Conservation (phyloP, 2,797 vertebrate genomes). For the Chromis chromis region DNA sequence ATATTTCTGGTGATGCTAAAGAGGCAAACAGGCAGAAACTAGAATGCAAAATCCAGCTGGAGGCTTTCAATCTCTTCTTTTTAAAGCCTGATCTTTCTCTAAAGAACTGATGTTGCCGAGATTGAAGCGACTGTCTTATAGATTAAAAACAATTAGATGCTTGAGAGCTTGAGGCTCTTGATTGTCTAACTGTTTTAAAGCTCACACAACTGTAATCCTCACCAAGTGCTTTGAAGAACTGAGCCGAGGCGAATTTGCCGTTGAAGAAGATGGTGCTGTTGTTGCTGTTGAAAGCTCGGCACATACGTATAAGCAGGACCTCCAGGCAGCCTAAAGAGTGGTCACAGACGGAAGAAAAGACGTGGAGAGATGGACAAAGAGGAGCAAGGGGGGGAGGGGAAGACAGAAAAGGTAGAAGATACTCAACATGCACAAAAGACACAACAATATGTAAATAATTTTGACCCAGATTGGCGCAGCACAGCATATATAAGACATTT, state of each 20-base stretch:
- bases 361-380: constrained; percentile 54
- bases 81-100: constrained; percentile 1
- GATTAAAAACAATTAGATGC: background rate
- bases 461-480: constrained; percentile 64
- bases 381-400: constrained; percentile 11
- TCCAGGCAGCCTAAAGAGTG: constrained; percentile 89
- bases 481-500: constrained; percentile 59
- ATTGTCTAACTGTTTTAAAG: too few relatives aligned
- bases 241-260: constrained; percentile 89
- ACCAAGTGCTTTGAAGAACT: constrained; percentile 93
- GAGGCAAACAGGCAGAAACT: constrained; percentile 2
- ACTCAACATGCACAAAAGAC: constrained; percentile 79
- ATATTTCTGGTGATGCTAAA: background rate
- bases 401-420: constrained; percentile 57
- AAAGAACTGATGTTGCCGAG: background rate
- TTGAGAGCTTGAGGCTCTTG: too few relatives aligned
- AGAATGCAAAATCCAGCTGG: background rate
- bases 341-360: constrained; percentile 64
- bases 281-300: constrained; percentile 89
- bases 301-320: constrained; percentile 93
- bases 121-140: background rate
- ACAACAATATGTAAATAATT: constrained; percentile 67
- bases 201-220: constrained; percentile 63
- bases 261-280: constrained; percentile 92
- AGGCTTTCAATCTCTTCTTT: constrained; percentile 9